A percentile compares a stretch with the other conserved stretches of the same genome.
Evolutionary conservation across 2,888 invertebrate genomes (phyloP).

Genomic region (Anticlea derivata): DNA sequence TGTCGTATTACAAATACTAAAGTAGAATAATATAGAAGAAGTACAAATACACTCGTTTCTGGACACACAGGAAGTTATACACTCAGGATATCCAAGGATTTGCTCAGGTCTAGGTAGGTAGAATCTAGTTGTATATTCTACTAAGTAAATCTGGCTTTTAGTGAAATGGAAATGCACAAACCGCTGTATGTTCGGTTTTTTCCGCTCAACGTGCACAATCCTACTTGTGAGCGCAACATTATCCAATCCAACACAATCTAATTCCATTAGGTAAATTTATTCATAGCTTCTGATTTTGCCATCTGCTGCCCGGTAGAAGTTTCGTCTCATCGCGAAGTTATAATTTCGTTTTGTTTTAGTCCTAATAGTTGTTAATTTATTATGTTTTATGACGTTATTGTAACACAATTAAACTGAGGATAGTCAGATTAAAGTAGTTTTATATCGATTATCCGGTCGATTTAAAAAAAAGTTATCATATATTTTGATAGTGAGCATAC

Average conservation of each 20-base stretch:
- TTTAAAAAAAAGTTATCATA: too few species aligned
- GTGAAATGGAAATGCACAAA: conserved; percentile 5
- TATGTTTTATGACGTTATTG: conserved; percentile 10
- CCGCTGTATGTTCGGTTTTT: conserved; percentile 1
- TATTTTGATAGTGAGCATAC: too few species aligned
- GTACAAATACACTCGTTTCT: too few species aligned
- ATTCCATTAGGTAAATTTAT: conserved; percentile 53
- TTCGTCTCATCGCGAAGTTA: conserved; percentile 33
- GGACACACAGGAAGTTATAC: too few species aligned
- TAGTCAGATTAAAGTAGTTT: too few species aligned
- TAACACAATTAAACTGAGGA: background rate
- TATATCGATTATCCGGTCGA: too few species aligned
- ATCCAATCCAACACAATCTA: conserved; percentile 46
- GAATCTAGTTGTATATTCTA: too few species aligned
- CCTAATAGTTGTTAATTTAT: conserved; percentile 18
- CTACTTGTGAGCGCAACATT: conserved; percentile 16
- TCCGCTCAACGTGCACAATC: conserved; percentile 15
- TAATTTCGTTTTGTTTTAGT: conserved; percentile 29
- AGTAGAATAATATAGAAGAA: too few species aligned
- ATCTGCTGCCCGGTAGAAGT: conserved; percentile 38
- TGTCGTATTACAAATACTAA: too few species aligned
- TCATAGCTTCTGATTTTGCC: conserved; percentile 43
- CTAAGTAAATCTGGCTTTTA: background rate
- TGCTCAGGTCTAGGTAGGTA: too few species aligned
- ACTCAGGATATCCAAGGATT: too few species aligned